phyloP scores from a whole-genome alignment of 2,888 invertebrate species.

The Drosophila robusta region DNA sequence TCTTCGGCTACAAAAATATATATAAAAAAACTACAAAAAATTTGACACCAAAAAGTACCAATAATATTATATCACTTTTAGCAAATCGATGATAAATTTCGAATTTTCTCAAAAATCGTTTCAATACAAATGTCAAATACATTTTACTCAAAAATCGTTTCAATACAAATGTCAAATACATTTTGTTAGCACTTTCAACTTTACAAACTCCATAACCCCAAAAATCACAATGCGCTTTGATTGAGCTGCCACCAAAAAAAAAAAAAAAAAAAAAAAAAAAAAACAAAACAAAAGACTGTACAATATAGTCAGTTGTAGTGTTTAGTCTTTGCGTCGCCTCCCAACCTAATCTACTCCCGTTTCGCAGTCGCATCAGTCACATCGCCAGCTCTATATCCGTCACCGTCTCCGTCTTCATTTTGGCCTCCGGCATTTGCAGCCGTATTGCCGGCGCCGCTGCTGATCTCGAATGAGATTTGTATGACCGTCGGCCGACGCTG shows the following conservation, averaged over 20 bases:
- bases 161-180: constrained; percentile 62
- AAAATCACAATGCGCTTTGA: constrained; percentile 85
- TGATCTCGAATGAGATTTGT: constrained; percentile 82
- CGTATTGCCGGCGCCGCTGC: constrained; percentile 42
- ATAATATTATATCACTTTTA: constrained; percentile 74
- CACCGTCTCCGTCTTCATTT: constrained; percentile 9
- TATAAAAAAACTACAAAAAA: constrained; percentile 46
- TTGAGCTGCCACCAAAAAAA: constrained; percentile 79
- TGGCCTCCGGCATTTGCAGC: constrained; percentile 28
- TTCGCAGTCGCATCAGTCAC: constrained; percentile 61
- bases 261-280: no score
- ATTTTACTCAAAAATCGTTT: constrained; percentile 62
- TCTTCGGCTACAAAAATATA: constrained; percentile 1
- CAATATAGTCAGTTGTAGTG: constrained; percentile 38
- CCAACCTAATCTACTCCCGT: constrained; percentile 42
- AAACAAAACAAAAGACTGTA: constrained; percentile 28
- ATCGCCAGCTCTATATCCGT: constrained; percentile 28
- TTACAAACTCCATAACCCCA: constrained; percentile 38
- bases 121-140: constrained; percentile 64
- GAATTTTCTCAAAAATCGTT: constrained; percentile 66
- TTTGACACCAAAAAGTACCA: constrained; percentile 69
- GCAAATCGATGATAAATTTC: constrained; percentile 72
- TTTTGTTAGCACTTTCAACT: constrained; percentile 52
- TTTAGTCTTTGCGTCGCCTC: constrained; percentile 44
- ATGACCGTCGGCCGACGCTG: constrained; percentile 77